Percentiles rank a stretch among this genome's conserved stretches.
Conservation (phyloP, 2,797 vertebrate genomes). For the Myiotriccus ornatus region DNA sequence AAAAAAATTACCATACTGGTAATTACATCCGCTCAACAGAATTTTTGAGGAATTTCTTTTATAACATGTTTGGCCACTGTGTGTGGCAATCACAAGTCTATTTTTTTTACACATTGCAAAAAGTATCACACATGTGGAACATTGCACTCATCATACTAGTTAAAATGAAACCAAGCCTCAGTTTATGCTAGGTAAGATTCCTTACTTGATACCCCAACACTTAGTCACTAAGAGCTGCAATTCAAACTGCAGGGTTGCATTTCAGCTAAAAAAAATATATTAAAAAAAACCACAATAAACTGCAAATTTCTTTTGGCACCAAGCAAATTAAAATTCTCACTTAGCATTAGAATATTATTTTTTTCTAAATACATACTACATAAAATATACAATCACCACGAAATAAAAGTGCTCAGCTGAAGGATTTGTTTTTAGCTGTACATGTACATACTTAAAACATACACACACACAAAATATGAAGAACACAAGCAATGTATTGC, state of each 20-base stretch:
- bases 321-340: not conserved
- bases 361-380: not conserved
- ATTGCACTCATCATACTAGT: not conserved
- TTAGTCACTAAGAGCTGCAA: not conserved
- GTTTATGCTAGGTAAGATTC: not conserved
- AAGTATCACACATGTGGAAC: not conserved
- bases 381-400: not conserved
- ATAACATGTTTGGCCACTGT: not conserved
- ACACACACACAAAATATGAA: not conserved
- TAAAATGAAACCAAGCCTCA: not conserved
- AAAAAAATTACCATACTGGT: not conserved
- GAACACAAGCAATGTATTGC: not conserved
- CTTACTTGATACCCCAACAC: not conserved
- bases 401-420: not conserved
- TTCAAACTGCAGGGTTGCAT: not conserved
- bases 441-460: not conserved
- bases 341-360: not conserved
- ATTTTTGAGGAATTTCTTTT: not conserved
- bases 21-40: not conserved
- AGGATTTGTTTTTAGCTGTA: not conserved
- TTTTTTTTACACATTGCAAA: not conserved
- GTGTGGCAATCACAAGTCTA: not conserved
- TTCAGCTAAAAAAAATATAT: not conserved
- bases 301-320: not conserved
- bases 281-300: not conserved